A percentile compares a stretch with the other conserved stretches of the same genome.
These are phyloP conservation scores for Entomobrya proxima DNA, from an alignment of 2,888 invertebrate species.

Conservation along the genomic window DNA sequence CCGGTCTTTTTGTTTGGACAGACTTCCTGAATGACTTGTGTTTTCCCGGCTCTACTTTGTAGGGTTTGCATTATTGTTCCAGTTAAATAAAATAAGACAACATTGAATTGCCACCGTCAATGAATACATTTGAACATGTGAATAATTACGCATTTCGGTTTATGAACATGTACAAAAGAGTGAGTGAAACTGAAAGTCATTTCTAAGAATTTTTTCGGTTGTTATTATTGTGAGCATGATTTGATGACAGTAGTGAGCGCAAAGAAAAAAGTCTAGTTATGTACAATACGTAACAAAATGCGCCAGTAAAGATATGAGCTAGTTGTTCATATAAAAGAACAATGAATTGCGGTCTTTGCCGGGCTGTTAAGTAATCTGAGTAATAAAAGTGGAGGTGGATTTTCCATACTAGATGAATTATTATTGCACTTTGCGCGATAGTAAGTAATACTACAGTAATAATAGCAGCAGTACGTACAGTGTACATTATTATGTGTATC, in stretches of 20 bases:
- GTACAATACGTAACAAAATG: no score
- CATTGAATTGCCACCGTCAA: neutral
- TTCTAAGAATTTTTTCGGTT: slow-evolving; percentile 36
- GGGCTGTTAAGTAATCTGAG: slow-evolving; percentile 66
- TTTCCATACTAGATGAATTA: slow-evolving; percentile 59
- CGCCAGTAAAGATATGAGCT: slow-evolving; percentile 10
- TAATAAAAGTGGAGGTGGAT: slow-evolving; percentile 67
- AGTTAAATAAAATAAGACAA: slow-evolving; percentile 42
- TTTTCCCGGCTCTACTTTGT: slow-evolving; percentile 30
- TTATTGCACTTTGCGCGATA: slow-evolving; percentile 52
- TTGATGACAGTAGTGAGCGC: slow-evolving; percentile 34
- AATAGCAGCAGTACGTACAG: neutral
- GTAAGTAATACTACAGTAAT: slow-evolving; percentile 47
- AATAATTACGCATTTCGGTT: neutral
- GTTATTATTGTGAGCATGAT: slow-evolving; percentile 44
- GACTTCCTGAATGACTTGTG: slow-evolving; percentile 67
- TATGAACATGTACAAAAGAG: neutral
- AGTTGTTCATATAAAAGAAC: slow-evolving; percentile 18
- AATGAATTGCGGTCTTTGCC: slow-evolving; percentile 50
- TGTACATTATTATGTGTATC: neutral
- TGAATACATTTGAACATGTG: neutral
- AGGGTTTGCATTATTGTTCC: slow-evolving; percentile 31
- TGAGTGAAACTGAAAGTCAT: slow-evolving; percentile 63
- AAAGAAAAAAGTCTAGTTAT: neutral
- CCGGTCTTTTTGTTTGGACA: slow-evolving; percentile 61